Conservation (phyloP, 2,888 invertebrate genomes). For the Antheraea yamamai region DNA sequence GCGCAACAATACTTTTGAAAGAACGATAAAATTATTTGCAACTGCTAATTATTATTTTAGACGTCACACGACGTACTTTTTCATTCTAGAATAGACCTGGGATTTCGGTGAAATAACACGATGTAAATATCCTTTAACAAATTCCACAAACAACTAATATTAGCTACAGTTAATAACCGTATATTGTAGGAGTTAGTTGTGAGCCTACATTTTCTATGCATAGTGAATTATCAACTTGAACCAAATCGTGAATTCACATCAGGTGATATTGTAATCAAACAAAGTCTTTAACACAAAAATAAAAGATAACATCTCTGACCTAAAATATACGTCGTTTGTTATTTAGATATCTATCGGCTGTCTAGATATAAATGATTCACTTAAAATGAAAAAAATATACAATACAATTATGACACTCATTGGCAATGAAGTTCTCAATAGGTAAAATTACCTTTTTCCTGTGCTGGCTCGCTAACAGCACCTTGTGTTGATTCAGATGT, state of each 20-base stretch:
- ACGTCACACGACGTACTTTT: not conserved
- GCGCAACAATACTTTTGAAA: not conserved
- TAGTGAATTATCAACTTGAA: not conserved
- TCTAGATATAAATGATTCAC: slow-evolving; percentile 1
- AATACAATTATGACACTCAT: not conserved
- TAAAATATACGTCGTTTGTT: not conserved
- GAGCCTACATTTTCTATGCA: not conserved
- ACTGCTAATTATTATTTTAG: not conserved
- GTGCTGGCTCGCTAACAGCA: slow-evolving; percentile 70
- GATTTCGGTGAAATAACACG: not conserved
- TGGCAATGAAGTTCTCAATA: slow-evolving; percentile 13
- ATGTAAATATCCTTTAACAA: no score
- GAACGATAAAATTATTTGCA: not conserved
- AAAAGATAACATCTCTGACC: slow-evolving; percentile 4
- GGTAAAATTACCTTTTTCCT: slow-evolving; percentile 70
- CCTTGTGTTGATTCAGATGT: slow-evolving; percentile 77
- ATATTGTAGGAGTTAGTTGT: no score
- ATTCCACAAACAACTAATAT: no score
- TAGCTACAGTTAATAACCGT: no score
- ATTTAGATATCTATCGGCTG: not conserved
- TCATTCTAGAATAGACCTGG: not conserved
- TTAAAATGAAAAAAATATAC: not conserved
- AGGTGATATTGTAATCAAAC: slow-evolving; percentile 1
- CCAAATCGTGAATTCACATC: not conserved
- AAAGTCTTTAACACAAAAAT: not conserved